Evolutionary conservation across 2,113 vertebrate genomes (phyloP), one percentile per base, ranked within the genome.

Genomic region (Chunga burmeisteri): DNA sequence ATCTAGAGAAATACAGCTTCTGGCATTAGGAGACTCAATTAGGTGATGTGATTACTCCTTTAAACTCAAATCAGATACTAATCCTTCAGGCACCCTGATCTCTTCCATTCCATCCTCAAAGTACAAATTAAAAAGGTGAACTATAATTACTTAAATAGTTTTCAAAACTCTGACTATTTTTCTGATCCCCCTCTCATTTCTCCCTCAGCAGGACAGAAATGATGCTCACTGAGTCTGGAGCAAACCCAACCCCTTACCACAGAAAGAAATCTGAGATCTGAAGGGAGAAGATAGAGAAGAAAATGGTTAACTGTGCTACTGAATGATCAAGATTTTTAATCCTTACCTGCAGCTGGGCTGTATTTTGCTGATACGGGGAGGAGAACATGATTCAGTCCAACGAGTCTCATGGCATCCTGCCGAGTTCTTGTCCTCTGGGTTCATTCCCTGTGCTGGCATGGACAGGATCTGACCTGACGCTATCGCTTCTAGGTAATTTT

Each of bases 41-140:
- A 94, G 53, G 74, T 75, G 81, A 82, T 82, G 73, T 65, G 78
- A 85, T 91, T 96, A 53, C 53, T 82, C 56, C 87, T 82, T 91
- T 80, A 79, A 90, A 93, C 78, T 66, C 65, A 44, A 65, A 79
- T 92, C 81, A 87, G 78, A 44, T 61, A 49, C 36, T 67, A 47
- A 81, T 53, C 78, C 74, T 94, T 91, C 78, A 79, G 56, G 34
- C 44, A 50, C 3, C n/a, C 42, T 85, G 42, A 70, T 77, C 66
- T 82, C 18, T 90, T 91, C 67, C 53, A 66, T 91, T 87, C 62
- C 71, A 62, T 25, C 49, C 42, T 92, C 58, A 65, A 93, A 85
- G 42, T 47, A 82, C n/a, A 94, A 67, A 96, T 91, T 81, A 17
- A 75, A 86, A 84, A 86, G 42, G 52, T 91, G 82, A 91, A 46